Base-by-base conservation (phyloP, 2,888 invertebrate species). In the Bruchidius siliquastri region DNA sequence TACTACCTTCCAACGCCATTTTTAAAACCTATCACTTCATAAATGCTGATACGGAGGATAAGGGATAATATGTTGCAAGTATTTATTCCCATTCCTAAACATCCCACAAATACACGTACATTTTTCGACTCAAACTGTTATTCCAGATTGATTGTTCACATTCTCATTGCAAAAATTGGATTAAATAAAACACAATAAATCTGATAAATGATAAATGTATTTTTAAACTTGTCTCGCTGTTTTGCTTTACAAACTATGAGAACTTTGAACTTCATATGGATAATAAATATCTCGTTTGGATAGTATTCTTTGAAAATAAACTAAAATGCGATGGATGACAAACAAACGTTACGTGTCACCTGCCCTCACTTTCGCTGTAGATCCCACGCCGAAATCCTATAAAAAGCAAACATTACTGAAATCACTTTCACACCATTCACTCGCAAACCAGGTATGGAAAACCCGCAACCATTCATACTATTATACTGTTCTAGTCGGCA, bases 391-490 rank as follows among this genome's bases (percentile, higher is more conserved):
- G 77, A 74, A 72, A 77, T 77, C 80, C 80, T 80, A 80, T 80
- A 80, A 80, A 79, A 79, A 79, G 78, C 77, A 75, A 77, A 75
- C 13, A 77, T 80, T 80, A 79, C 79, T 76, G 72, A 73, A 78
- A 74, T 49, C 77, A 75, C 71, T 69, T 74, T 67, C 67, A 20
- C 73, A 18, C 67, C 70, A 72, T 70, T 70, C 72, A 18, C 69
- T 73, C 74, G 70, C 49, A 69, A 71, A 22, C 20, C 22, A 70
- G 3, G 67, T 69, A 69, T 67, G 67, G 10, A 75, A 74, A 72
- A 49, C 13, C 49, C 20, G 32, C 71, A 67, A 22, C 22, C 71
- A 49, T 49, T 49, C 49, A 49, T 13, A 49, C 49, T 13, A 26
- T 49, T 49, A 49, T 13, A 49, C 49, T 49, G 13, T 18, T 18